These are phyloP conservation scores for Chymomyza procnemis DNA, from an alignment of 2,888 invertebrate genomes.

Conservation along the genomic window DNA sequence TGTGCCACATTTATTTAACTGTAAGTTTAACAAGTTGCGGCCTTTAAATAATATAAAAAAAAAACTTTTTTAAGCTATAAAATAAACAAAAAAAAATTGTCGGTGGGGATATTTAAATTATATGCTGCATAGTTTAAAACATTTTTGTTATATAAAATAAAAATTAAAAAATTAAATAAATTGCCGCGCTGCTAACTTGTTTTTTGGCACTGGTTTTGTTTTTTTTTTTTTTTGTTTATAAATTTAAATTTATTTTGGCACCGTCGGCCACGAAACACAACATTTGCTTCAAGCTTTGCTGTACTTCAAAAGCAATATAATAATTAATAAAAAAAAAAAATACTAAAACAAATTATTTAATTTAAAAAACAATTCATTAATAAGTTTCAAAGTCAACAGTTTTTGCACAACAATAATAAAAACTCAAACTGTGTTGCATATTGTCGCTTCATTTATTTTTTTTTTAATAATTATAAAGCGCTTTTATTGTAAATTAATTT, in stretches of 20 bases:
- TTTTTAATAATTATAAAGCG: constrained; percentile 7
- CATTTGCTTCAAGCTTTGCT: constrained; percentile 55
- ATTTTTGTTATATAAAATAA: constrained; percentile 9
- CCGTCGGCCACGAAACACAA: constrained; percentile 33
- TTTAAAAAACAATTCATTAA: constrained; percentile 21
- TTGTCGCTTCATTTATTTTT: constrained; percentile 22
- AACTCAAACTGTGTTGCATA: constrained; percentile 22
- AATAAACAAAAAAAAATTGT: constrained; percentile 36
- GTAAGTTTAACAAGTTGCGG: constrained; percentile 34
- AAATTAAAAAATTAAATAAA: background rate
- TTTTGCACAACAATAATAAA: constrained; percentile 12
- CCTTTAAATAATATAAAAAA: constrained; percentile 13
- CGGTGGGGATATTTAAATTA: constrained; percentile 70
- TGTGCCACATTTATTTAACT: background rate
- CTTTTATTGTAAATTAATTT: background rate
- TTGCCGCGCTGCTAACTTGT: background rate
- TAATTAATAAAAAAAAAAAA: background rate
- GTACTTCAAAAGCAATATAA: constrained; percentile 24
- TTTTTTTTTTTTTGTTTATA: no score
- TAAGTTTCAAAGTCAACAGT: constrained; percentile 39
- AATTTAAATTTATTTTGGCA: constrained; percentile 61
- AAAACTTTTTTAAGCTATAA: constrained; percentile 17
- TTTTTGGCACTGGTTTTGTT: constrained; percentile 67
- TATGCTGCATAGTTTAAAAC: no score
- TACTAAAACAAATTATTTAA: background rate